Evolutionary conservation across 2,113 vertebrate species (phyloP).

Genomic region (Numida meleagris): DNA sequence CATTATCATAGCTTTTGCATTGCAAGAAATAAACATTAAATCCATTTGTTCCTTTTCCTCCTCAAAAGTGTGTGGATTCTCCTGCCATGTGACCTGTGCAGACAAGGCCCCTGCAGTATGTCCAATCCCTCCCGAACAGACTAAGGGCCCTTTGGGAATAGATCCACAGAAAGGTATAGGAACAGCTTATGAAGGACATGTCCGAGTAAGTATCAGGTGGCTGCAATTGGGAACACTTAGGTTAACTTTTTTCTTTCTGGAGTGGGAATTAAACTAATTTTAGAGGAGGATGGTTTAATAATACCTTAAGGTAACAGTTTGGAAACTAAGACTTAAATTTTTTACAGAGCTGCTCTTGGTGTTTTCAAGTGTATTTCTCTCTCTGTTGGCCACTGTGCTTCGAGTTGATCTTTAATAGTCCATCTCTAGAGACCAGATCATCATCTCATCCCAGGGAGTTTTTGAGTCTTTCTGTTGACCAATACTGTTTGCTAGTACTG

Average conservation of each 20-base stretch:
- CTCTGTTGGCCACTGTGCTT: neutral
- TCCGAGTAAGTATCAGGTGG: constrained; percentile 85
- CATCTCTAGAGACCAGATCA: neutral
- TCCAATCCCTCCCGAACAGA: constrained; percentile 94
- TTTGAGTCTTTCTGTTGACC: neutral
- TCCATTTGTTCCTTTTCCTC: neutral
- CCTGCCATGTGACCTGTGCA: constrained; percentile 97
- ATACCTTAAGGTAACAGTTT: neutral
- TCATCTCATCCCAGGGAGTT: neutral
- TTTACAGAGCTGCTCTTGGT: neutral
- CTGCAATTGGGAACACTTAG: neutral
- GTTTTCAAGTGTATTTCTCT: neutral
- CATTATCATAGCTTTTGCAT: neutral
- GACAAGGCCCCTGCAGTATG: constrained; percentile 96
- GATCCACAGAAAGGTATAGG: constrained; percentile 96
- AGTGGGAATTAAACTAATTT: neutral
- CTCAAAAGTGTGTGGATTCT: constrained; percentile 92
- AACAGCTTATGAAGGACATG: constrained; percentile 94
- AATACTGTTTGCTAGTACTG: neutral
- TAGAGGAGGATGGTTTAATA: neutral
- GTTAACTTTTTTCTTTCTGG: neutral
- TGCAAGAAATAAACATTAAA: neutral
- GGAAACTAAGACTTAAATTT: neutral
- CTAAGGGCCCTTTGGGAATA: constrained; percentile 94
- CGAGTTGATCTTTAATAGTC: neutral